Conservation (phyloP, 2,888 invertebrate genomes). For the Apeira syringaria region DNA sequence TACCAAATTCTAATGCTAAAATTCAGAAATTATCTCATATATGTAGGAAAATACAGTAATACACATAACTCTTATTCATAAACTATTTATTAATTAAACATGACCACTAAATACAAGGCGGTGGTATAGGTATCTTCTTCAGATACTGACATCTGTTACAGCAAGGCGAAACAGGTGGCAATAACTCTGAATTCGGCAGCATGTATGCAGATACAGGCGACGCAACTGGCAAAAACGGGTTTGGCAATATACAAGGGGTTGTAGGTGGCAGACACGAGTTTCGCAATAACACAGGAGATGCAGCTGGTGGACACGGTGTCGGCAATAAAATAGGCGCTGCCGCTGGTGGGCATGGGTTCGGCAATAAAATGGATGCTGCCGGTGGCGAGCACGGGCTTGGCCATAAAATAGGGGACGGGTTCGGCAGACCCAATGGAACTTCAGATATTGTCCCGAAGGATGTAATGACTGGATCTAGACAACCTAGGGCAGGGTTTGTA, state of each 20-base stretch:
- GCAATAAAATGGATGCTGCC: not conserved
- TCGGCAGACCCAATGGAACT: conserved; percentile 2
- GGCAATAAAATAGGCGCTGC: no score
- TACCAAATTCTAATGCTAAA: no score
- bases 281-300: not conserved
- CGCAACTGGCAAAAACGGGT: conserved; percentile 50
- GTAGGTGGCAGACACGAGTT: conserved; percentile 5
- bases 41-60: no score
- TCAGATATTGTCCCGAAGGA: conserved; percentile 8
- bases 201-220: conserved; percentile 50
- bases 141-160: conserved; percentile 48
- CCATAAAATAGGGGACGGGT: not conserved
- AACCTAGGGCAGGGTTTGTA: conserved; percentile 3
- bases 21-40: no score
- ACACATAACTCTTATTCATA: no score
- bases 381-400: not conserved
- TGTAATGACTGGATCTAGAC: conserved; percentile 5
- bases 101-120: conserved; percentile 49
- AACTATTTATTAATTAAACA: not conserved
- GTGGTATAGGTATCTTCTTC: conserved; percentile 62
- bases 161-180: conserved; percentile 42
- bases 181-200: conserved; percentile 35
- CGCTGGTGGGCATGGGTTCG: no score
- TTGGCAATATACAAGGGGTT: conserved; percentile 14
- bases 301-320: not conserved